Evolutionary conservation across 2,113 vertebrate genomes (phyloP).

Genomic region (Ramphastos sulfuratus): DNA sequence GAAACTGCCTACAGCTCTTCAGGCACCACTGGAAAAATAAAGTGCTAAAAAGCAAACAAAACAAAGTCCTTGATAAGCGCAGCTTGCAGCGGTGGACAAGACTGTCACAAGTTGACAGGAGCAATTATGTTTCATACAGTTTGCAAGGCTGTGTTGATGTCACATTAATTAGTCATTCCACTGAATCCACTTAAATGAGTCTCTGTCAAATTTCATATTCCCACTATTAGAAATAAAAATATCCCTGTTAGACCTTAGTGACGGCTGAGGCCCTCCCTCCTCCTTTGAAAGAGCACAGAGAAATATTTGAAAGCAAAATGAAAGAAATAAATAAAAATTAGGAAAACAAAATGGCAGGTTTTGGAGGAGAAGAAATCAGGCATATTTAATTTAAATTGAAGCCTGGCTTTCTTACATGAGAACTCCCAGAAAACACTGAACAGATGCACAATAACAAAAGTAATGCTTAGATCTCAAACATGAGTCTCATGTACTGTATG

Average conservation of each 20-base stretch:
- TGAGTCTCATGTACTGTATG: rapidly evolving
- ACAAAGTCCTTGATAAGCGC: background rate
- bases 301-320: background rate
- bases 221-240: background rate
- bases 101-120: background rate
- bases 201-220: background rate
- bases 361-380: background rate
- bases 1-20: background rate
- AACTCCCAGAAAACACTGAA: background rate
- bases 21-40: background rate
- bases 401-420: background rate
- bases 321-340: background rate
- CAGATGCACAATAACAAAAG: background rate
- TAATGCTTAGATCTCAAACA: background rate
- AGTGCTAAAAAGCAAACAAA: background rate
- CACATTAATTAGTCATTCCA: slow-evolving; percentile 14
- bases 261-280: background rate
- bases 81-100: background rate
- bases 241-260: background rate
- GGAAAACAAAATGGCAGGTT: background rate
- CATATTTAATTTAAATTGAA: background rate
- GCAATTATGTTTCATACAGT: slow-evolving; percentile 11
- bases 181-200: background rate
- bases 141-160: slow-evolving; percentile 4
- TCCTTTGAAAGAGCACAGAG: background rate